Evolutionary conservation across 2,888 invertebrate genomes (phyloP).

Genomic region (Notodonta dromedarius): DNA sequence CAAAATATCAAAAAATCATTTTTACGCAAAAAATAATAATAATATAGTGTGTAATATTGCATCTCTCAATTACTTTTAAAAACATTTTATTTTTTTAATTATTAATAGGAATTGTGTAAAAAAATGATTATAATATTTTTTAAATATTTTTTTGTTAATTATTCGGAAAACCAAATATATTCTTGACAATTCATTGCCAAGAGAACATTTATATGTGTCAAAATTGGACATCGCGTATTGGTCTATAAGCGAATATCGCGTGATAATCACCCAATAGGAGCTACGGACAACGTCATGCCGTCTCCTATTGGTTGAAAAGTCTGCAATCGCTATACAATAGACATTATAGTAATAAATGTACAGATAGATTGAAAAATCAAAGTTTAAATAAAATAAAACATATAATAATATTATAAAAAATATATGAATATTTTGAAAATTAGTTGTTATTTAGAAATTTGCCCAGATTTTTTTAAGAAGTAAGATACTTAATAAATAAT

Average conservation of each 20-base stretch:
- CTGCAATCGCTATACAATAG: conserved; percentile 8
- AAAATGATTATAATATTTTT: not conserved
- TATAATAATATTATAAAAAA: not conserved
- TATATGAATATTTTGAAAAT: too few relatives aligned
- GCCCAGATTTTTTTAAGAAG: too few relatives aligned
- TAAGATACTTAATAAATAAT: not conserved
- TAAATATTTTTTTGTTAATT: not conserved
- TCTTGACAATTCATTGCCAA: not conserved
- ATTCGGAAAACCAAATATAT: not conserved
- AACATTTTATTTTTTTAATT: not conserved
- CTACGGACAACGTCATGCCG: conserved; percentile 13
- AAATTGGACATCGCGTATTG: conserved; percentile 38
- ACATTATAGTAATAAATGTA: conserved; percentile 32
- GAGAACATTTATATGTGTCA: conserved; percentile 1
- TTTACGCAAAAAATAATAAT: conserved; percentile 9
- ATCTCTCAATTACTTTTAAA: conserved; percentile 9
- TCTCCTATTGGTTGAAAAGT: conserved; percentile 30
- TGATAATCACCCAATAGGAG: conserved; percentile 38
- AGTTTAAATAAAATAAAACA: not conserved
- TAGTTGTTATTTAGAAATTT: too few relatives aligned
- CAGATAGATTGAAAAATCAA: conserved; percentile 2
- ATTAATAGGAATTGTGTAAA: not conserved
- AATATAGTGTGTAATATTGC: conserved; percentile 27
- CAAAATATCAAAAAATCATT: conserved; percentile 17
- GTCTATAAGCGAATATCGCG: conserved; percentile 25